Base-by-base conservation (phyloP, 2,888 invertebrate species). In the Scaptomyza reducta region DNA sequence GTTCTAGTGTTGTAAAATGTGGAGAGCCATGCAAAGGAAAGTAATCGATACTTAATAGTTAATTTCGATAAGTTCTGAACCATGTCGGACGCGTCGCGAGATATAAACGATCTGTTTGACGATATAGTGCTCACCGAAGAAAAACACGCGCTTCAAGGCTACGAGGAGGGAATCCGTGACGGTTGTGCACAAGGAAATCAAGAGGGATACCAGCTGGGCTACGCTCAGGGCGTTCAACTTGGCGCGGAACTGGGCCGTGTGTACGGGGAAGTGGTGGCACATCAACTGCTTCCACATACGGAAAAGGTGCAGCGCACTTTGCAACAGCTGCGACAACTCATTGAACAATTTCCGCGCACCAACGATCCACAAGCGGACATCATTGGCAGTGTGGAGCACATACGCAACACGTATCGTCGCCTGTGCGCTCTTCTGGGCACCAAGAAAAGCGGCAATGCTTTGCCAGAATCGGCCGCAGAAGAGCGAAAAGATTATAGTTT, bases 171-270 rank as follows among this genome's bases (percentile, higher is more conserved):
- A 6, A 94, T 93, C 70, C 88, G 92, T 63, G 93, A 93, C 76
- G 96, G 96, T 1, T 90, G 90, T 51, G 90, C 91, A 33, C 93
- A 94, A 79, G 95, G 95, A 4, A 95, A 94, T 79, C 60, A 81
- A 6, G 91, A 91, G 88, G 94, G 90, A n/a, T 95, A 93, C 84
- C 94, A 94, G 86, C 89, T 95, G 51, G 97, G 97, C 2, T 96
- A 96, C 89, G 95, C 96, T 70, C 94, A 95, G 90, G 96, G 96
- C 10, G 94, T 95, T 54, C 94, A 95, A 89, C 88, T 97, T 16
- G 96, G 96, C 3, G 93, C 94, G 46, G 96, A 96, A 91, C 91
- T 97, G 87, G 97, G 97, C 7, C 94, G 94, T 88, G 96, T 96
- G 85, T 92, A 93, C 50, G 95, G 95, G 4, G 92, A 94, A 46